phyloP scores from a whole-genome alignment of 1,140 invertebrate genomes.

The Aphelenchoides besseyi region DNA sequence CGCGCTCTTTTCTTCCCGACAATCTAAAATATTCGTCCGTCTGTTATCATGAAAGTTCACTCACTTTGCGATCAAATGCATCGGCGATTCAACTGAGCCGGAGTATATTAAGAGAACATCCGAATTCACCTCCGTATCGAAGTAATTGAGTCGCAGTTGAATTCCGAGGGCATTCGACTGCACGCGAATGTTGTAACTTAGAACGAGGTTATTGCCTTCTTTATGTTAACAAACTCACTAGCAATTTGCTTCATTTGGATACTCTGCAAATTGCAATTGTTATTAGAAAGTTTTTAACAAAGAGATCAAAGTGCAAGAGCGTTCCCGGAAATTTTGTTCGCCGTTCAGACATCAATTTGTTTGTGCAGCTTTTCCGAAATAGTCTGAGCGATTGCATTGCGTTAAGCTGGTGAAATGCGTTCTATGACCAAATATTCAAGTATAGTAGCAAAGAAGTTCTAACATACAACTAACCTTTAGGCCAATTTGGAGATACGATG shows the following conservation, averaged over 20 bases:
- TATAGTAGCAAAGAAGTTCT: no score
- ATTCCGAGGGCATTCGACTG: background rate
- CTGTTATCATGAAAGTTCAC: no score
- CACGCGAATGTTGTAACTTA: conserved; percentile 1
- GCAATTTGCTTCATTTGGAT: conserved; percentile 10
- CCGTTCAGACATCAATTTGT: no score
- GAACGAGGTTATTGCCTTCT: no score
- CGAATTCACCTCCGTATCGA: conserved; percentile 12
- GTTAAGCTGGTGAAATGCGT: no score
- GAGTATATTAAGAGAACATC: conserved; percentile 12
- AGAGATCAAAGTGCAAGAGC: no score
- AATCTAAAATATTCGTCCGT: conserved; percentile 8
- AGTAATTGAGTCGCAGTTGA: conserved; percentile 5
- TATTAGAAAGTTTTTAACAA: background rate
- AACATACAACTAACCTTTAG: no score
- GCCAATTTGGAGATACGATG: conserved; percentile 16
- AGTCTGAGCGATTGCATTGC: no score
- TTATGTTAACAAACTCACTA: no score
- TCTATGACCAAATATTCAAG: no score
- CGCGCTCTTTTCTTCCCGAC: conserved; percentile 7
- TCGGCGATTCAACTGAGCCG: background rate
- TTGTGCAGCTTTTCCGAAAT: no score
- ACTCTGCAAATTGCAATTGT: background rate
- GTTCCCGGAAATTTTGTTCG: no score
- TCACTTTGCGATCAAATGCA: conserved; percentile 10